These are phyloP conservation scores for Myotis vivesi DNA, from an alignment of 2,797 vertebrate genomes.

Conservation along the genomic window DNA sequence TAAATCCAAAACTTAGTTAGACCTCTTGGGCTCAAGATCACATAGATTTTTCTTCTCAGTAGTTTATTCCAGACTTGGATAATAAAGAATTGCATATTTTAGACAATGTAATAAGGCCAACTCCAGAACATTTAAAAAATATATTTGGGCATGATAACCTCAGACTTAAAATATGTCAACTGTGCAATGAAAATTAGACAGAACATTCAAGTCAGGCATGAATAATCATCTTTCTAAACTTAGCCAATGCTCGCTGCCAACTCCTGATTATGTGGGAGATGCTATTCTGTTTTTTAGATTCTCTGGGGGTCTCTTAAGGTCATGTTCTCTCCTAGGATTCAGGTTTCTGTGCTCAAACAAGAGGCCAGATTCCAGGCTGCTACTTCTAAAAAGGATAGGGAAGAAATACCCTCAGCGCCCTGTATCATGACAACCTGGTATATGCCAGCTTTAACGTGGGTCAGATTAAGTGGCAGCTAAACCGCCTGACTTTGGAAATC, in stretches of 20 bases:
- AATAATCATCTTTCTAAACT: conserved; percentile 56
- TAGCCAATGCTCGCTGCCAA: neutral
- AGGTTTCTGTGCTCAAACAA: neutral
- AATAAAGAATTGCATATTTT: conserved; percentile 24
- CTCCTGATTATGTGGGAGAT: conserved; percentile 43
- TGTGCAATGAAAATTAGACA: conserved; percentile 48
- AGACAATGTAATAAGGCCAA: neutral
- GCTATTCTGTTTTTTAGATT: conserved; percentile 43
- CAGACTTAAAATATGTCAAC: conserved; percentile 8
- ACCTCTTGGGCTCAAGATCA: neutral
- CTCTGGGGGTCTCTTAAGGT: conserved; percentile 9
- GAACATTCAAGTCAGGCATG: conserved; percentile 47
- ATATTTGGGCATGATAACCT: conserved; percentile 12
- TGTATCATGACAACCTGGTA: neutral
- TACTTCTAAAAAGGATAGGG: neutral
- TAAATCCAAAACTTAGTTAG: neutral
- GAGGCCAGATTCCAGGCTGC: neutral
- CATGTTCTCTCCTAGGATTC: neutral
- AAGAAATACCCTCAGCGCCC: neutral
- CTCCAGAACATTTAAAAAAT: conserved; percentile 7
- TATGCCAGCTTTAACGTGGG: neutral
- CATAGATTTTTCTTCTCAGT: neutral
- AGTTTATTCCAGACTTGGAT: neutral
- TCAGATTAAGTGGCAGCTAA: neutral
- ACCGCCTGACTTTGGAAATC: neutral